phyloP scores from a whole-genome alignment of 2,888 invertebrate species.

The Eurytoma californica region DNA sequence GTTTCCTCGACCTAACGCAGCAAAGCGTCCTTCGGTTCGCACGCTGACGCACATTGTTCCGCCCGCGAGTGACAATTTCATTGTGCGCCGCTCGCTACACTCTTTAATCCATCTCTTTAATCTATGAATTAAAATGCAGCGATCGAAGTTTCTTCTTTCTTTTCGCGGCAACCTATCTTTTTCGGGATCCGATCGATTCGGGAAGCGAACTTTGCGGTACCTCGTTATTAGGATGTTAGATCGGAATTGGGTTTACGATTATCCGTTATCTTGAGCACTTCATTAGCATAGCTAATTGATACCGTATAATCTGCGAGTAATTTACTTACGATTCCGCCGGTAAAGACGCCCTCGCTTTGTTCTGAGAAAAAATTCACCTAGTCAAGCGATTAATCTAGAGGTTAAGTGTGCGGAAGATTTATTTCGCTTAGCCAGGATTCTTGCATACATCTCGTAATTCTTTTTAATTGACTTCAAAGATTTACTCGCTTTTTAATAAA shows the following conservation, averaged over 20 bases:
- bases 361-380: slow-evolving; percentile 1
- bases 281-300: slow-evolving; percentile 61
- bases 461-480: too few species aligned
- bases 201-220: slow-evolving; percentile 4
- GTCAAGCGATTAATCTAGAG: background rate
- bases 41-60: slow-evolving; percentile 31
- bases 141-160: background rate
- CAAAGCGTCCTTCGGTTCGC: slow-evolving; percentile 18
- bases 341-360: background rate
- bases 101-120: slow-evolving; percentile 18
- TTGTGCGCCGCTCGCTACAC: slow-evolving; percentile 16
- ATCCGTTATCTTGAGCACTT: slow-evolving; percentile 29
- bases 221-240: background rate
- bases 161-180: background rate
- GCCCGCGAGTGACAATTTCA: slow-evolving; percentile 48
- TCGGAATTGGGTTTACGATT: slow-evolving; percentile 52
- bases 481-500: too few species aligned
- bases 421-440: too few species aligned
- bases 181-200: slow-evolving; percentile 28
- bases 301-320: slow-evolving; percentile 35
- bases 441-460: too few species aligned
- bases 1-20: background rate
- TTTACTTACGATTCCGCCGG: slow-evolving; percentile 1
- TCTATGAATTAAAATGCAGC: background rate
- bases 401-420: too few species aligned